Base-by-base conservation (phyloP, 1,140 invertebrate species). In the Drosophila virilis region DNA sequence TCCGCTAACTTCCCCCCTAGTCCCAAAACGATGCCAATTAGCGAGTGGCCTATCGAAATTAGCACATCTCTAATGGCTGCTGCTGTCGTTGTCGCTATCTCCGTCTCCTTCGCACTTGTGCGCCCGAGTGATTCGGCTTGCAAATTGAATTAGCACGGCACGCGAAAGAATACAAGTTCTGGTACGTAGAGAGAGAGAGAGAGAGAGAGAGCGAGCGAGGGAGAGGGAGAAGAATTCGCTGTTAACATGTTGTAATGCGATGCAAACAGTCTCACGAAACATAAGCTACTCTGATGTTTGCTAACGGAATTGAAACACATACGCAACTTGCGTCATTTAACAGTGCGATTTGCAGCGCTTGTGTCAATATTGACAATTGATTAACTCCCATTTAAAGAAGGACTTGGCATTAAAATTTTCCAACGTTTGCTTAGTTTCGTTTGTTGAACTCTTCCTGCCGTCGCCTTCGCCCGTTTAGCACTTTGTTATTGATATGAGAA, bases 81-180 rank as follows among this genome's bases (percentile, higher is more conserved):
- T 46, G 59, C 45, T 65, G 33, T 59, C 48, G 10, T 0, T 40
- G 5, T 9, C 22, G 17, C 28, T 57, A 7, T 57, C 46, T 60
- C 10, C 15, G 5, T 15, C 51, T 65, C 37, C 17, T 9, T 45
- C 40, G 28, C 54, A 15, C 22, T 10, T 40, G 52, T 17, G 8
- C 15, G 37, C 62, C 32, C 48, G 57, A 38, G 45, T 50, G 60
- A 50, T 13, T 72, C 52, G 58, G 74, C 67, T 52, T 82, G 79
- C 65, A 70, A 88, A 86, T 82, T 77, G 10, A 86, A 88, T 86
- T 86, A 88, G 72, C 82, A 62, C 8, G 9, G 22, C 9, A 37
- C 40, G 17, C 17, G 15, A 43, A 1, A 55, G 43, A 59, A 32
- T 48, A 58, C 42, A 48, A n/a, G 28, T 32, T 42, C 28, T 33